Evolutionary conservation across 2,888 invertebrate genomes (phyloP).

Genomic region (Calameuta idolon): DNA sequence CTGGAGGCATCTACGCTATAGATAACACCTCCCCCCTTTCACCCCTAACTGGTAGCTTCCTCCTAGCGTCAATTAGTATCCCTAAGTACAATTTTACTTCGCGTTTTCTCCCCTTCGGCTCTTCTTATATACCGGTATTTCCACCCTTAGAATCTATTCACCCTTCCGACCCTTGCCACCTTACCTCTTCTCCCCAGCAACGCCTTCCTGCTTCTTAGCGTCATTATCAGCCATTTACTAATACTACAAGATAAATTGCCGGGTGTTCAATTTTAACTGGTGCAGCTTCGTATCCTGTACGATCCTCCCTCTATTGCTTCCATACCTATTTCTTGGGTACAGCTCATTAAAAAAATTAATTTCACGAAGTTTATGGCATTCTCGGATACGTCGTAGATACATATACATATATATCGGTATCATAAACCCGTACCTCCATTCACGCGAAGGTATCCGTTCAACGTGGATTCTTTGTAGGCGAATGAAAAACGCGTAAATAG

Average conservation of each 20-base stretch:
- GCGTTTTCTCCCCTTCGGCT: background rate
- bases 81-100: conserved; percentile 13
- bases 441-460: no score
- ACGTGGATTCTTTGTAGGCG: no score
- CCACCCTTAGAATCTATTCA: conserved; percentile 1
- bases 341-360: background rate
- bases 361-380: background rate
- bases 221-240: conserved; percentile 52
- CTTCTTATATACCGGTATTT: background rate
- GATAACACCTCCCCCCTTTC: background rate
- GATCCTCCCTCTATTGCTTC: conserved; percentile 11
- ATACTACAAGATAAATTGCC: conserved; percentile 52
- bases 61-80: conserved; percentile 23
- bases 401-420: background rate
- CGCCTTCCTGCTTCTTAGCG: conserved; percentile 12
- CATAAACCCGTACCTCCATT: background rate
- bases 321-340: background rate
- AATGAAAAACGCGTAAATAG: no score
- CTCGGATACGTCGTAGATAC: background rate
- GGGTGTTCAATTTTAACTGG: conserved; percentile 27
- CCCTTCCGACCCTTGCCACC: background rate
- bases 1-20: conserved; percentile 7
- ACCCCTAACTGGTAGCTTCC: background rate
- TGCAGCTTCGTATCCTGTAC: conserved; percentile 19
- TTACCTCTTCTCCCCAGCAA: background rate